phyloP scores from a whole-genome alignment of 2,888 invertebrate genomes.

The Alentia gelatinosa region DNA sequence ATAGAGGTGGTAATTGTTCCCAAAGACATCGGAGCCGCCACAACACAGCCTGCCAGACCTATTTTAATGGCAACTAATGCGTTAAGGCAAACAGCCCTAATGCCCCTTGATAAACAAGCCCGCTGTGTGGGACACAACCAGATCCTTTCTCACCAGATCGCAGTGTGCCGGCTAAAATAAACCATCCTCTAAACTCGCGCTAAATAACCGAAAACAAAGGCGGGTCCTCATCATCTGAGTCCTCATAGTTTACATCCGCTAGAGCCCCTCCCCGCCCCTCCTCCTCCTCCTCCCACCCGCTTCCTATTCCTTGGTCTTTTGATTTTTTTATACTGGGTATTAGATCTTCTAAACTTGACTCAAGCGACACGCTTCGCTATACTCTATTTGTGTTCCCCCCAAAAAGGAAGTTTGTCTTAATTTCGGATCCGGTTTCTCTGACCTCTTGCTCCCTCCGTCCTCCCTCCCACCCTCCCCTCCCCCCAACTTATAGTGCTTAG shows the following conservation, averaged over 20 bases:
- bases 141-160: background rate
- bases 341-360: background rate
- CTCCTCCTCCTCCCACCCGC: background rate
- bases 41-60: background rate
- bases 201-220: background rate
- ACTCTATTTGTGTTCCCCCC: conserved; percentile 9
- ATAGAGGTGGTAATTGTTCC: background rate
- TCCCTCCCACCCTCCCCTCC: background rate
- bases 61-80: conserved; percentile 1
- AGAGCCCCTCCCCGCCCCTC: background rate
- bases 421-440: conserved; percentile 10
- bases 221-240: background rate
- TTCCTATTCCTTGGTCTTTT: background rate
- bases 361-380: background rate
- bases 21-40: background rate
- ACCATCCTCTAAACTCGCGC: background rate
- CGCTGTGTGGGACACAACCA: conserved; percentile 8
- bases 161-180: background rate
- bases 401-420: background rate
- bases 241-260: background rate
- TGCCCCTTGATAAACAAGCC: conserved; percentile 16
- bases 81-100: background rate
- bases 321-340: background rate
- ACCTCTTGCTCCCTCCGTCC: too few species aligned
- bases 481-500: background rate